Conservation (phyloP, 35 echinoderm and acorn worm genomes). For the Apostichopus japonicus region DNA sequence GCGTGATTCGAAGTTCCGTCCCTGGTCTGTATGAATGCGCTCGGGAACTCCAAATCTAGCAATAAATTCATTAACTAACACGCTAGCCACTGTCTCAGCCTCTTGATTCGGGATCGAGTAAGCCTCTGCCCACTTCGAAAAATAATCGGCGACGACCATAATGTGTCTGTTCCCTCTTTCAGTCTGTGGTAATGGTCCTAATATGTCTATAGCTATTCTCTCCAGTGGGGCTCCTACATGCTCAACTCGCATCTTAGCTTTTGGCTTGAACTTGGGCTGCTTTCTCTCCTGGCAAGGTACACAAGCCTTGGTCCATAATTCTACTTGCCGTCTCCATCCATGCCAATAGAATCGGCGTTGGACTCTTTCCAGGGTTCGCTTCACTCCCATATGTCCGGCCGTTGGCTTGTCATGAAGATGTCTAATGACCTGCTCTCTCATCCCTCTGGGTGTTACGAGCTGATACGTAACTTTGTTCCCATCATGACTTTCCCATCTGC, state of each 20-base stretch:
- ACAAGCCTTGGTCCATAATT: slow-evolving; percentile 44
- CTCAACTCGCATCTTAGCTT: slow-evolving; percentile 51
- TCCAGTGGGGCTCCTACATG: slow-evolving; percentile 61
- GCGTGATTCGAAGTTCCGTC: slow-evolving; percentile 71
- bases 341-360: slow-evolving; percentile 60
- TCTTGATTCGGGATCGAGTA: slow-evolving; percentile 52
- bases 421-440: not conserved
- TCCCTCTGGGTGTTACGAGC: slow-evolving; percentile 28
- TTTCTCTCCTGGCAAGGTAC: slow-evolving; percentile 50
- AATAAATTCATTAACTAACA: not conserved
- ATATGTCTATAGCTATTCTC: slow-evolving; percentile 75
- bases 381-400: slow-evolving; percentile 62
- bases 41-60: slow-evolving; percentile 58
- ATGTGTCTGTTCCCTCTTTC: slow-evolving; percentile 50
- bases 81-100: slow-evolving; percentile 40
- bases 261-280: not conserved
- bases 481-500: slow-evolving; percentile 64
- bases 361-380: slow-evolving; percentile 47
- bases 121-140: slow-evolving; percentile 66
- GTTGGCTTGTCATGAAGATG: slow-evolving; percentile 47
- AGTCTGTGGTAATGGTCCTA: slow-evolving; percentile 67
- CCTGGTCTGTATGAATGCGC: too few species aligned
- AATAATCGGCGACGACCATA: too few species aligned
- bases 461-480: slow-evolving; percentile 43
- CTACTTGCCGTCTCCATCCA: slow-evolving; percentile 57